Evolutionary conservation across 2,797 vertebrate species (phyloP), one percentile per base, ranked within the genome.

Genomic region (Erithacus rubecula): DNA sequence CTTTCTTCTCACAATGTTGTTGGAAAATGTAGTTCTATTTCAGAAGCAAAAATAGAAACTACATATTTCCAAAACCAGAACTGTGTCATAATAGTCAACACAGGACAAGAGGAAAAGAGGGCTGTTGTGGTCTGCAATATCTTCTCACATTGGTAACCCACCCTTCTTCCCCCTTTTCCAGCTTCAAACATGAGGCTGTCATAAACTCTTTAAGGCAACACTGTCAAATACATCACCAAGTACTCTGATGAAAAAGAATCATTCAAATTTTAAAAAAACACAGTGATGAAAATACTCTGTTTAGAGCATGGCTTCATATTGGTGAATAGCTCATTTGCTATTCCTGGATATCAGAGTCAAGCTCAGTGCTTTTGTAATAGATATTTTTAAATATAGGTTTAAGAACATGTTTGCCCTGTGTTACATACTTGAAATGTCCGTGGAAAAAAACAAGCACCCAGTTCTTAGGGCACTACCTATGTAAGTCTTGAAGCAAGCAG

Each of bases 361-460:
- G 83, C 56, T 83, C 59, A 29, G 63, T 58, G 32, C 52, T 94
- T 96, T 82, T 81, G 55, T 67, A 87, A 91, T 20, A 70, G 24
- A 55, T 84, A 71, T 64, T 91, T 94, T 96, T 87, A 94, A 90
- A 93, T 43, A 83, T 77, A 96, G 72, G 82, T 80, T 93, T 91
- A 93, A 89, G 37, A 95, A 75, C 37, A 64, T 23, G 44, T 89
- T 95, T 90, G 63, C 91, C 74, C 76, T 78, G 64, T 59, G 58
- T 62, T 87, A 89, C 17, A 2, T 27, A 67, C 46, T 83, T 37
- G 0, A 95, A 95, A 95, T 24, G n/a, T 72, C 69, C 43, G 36
- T 52, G 67, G 90, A 96, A 94, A 84, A 24, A 83, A 93, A 53
- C 68, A 77, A 77, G 78, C 27, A 53, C 16, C 43, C 23, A 2